Evolutionary conservation across 2,888 invertebrate genomes (phyloP), one percentile per base, ranked within the genome.

Genomic region (Lysandra coridon): DNA sequence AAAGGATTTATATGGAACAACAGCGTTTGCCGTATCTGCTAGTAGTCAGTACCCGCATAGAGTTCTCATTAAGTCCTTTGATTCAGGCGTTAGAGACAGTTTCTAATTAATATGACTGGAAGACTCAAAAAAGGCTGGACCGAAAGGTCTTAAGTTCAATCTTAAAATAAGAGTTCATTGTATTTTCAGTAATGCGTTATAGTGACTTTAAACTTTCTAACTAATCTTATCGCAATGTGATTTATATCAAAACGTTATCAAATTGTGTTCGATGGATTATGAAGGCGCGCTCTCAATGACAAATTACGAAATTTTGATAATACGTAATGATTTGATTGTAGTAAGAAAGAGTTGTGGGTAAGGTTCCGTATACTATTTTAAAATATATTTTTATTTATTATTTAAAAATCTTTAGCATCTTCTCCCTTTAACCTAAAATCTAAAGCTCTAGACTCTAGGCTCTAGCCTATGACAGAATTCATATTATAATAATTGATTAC

Each of bases 251-350:
- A 76, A 57, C 33, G 2, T 53, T 33, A 76, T 76, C 76, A 33
- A 33, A 76, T 17, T 5, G 1, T 49, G 7, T 53, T 40, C 49
- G 23, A 49, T 49, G 75, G 23, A 76, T 57, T 76, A 76, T 14
- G 49, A 30, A 64, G 53, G 76, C 49, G 57, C 57, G 57, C 30
- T 76, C 23, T 53, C 53, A 76, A 76, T 76, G 76, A 76, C 76
- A 76, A 76, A 76, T 76, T 76, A 76, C 76, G 53, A 76, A 57
- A 76, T 57, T 7, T 53, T 53, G 76, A 76, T 53, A 57, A 30
- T 33, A 14, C 14, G 76, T 76, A 76, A 57, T 79, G 81, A 81
- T 81, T 79, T 79, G 74, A 44, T 74, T 44, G 30, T 30, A 23
- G 12, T 30, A 64, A 64, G 62, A 62, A 64, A 64, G 12, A 23